phyloP scores from a whole-genome alignment of 2,888 invertebrate genomes.

The Carcina quercana region DNA sequence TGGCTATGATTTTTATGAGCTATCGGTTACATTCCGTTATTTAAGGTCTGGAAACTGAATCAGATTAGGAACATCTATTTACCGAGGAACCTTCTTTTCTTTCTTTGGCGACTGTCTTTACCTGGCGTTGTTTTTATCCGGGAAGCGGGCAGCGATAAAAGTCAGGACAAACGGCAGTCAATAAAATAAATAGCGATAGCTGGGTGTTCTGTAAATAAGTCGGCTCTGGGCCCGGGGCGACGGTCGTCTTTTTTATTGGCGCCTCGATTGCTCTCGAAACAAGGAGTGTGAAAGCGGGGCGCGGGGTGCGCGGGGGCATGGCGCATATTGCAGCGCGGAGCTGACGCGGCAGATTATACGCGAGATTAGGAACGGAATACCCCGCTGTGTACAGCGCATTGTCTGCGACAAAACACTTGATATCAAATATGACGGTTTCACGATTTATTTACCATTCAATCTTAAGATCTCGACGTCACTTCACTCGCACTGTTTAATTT shows the following conservation, averaged over 20 bases:
- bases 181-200: conserved; percentile 73
- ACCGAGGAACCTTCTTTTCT: conserved; percentile 4
- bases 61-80: not conserved
- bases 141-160: conserved; percentile 69
- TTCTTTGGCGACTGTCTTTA: conserved; percentile 26
- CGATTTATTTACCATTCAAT: too few species aligned
- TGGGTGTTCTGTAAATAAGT: conserved; percentile 75
- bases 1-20: not conserved
- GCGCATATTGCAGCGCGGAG: conserved; percentile 36
- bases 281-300: conserved; percentile 49
- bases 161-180: conserved; percentile 72
- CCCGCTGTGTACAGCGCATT: conserved; percentile 37
- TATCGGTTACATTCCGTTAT: not conserved
- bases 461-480: too few species aligned
- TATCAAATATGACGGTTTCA: too few species aligned
- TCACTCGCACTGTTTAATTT: too few species aligned
- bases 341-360: conserved; percentile 61
- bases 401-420: conserved; percentile 28
- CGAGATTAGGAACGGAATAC: conserved; percentile 61
- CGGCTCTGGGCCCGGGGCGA: conserved; percentile 61
- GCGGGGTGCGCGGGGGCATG: conserved; percentile 40
- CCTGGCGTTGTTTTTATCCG: conserved; percentile 64
- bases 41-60: not conserved
- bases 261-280: conserved; percentile 74
- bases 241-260: conserved; percentile 75